A percentile compares a stretch with the other conserved stretches of the same genome.
Conservation (phyloP, 2,888 invertebrate genomes). For the Atethmia centrago region DNA sequence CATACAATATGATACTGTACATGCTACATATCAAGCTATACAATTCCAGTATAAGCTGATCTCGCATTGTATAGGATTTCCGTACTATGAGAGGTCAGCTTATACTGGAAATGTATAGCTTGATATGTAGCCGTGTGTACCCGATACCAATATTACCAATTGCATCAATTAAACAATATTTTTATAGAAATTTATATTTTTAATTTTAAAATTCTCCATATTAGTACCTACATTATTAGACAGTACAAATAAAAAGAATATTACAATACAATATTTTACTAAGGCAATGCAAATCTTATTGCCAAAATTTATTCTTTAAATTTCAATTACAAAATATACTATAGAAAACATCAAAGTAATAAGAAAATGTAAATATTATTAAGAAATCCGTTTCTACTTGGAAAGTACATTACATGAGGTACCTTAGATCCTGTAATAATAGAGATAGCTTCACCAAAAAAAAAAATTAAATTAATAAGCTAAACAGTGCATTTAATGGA, state of each 20-base stretch:
- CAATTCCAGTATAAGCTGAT: no score
- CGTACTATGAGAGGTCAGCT: no score
- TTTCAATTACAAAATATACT: constrained; percentile 18
- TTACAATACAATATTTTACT: constrained; percentile 29
- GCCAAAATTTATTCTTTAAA: constrained; percentile 33
- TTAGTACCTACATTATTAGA: not conserved
- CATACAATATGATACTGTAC: no score
- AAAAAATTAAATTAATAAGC: not conserved
- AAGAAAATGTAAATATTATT: not conserved
- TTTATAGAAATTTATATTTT: constrained; percentile 26
- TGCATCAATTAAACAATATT: constrained; percentile 43
- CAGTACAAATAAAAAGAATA: constrained; percentile 16
- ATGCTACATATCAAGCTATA: no score
- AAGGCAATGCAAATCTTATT: constrained; percentile 50
- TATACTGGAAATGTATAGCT: no score
- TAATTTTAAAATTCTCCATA: constrained; percentile 21
- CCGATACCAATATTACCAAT: no score
- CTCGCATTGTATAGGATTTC: no score
- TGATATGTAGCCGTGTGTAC: no score
- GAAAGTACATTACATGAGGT: constrained; percentile 2
- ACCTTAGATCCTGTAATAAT: not conserved
- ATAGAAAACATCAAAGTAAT: constrained; percentile 16
- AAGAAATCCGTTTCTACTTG: constrained; percentile 9
- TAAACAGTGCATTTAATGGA: constrained; percentile 35
- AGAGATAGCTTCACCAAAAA: not conserved